Percentiles rank a stretch among this genome's conserved stretches.
Conservation (phyloP, 2,113 vertebrate genomes). For the Mellivora capensis region DNA sequence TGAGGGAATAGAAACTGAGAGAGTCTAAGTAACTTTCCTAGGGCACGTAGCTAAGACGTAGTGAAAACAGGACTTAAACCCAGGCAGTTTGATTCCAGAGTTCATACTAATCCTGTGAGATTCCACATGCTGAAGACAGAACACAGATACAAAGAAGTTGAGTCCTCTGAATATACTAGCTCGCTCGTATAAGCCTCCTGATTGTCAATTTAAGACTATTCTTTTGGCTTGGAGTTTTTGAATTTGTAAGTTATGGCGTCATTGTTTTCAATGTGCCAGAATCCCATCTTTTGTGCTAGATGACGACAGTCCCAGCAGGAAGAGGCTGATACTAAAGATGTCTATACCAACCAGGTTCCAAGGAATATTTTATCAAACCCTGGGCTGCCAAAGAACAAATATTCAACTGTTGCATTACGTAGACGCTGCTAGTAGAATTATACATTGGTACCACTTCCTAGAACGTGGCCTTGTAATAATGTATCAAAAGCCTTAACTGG, state of each 20-base stretch:
- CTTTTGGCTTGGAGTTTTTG: neutral
- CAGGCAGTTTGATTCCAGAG: neutral
- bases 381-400: neutral
- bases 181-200: neutral
- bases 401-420: neutral
- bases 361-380: neutral
- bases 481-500: neutral
- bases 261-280: neutral
- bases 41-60: neutral
- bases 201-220: neutral
- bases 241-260: neutral
- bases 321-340: neutral
- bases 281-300: neutral
- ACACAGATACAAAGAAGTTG: neutral
- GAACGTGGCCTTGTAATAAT: neutral
- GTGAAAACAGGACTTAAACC: neutral
- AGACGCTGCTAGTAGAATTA: neutral
- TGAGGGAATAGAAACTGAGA: neutral
- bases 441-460: neutral
- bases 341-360: neutral
- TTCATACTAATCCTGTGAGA: neutral
- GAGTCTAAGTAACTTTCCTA: neutral
- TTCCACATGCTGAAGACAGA: neutral
- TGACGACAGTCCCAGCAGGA: neutral
- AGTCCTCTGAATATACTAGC: neutral